A percentile compares a stretch with the other conserved stretches of the same genome.
phyloP scores from a whole-genome alignment of 2,888 invertebrate genomes.

The Drosophila emarginata region DNA sequence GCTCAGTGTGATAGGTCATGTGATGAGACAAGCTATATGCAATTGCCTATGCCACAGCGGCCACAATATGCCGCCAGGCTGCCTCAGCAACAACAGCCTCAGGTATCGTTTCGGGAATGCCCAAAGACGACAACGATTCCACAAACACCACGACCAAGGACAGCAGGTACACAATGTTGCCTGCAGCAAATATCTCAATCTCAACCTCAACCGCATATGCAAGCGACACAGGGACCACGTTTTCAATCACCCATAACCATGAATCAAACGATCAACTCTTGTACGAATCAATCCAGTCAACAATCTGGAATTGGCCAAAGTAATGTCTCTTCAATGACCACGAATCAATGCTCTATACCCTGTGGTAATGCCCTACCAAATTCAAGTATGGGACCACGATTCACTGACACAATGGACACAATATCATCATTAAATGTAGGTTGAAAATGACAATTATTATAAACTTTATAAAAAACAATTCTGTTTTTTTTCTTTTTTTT shows the following conservation, averaged over 20 bases:
- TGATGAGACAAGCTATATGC: conserved; percentile 31
- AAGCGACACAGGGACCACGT: background rate
- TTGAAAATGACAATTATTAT: too few relatives aligned
- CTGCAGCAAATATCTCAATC: background rate
- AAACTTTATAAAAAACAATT: too few relatives aligned
- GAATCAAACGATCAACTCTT: background rate
- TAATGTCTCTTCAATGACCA: background rate
- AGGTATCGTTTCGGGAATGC: background rate
- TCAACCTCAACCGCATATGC: background rate
- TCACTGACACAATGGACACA: background rate
- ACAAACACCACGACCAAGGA: background rate
- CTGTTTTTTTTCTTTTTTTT: too few relatives aligned
- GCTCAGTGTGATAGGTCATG: background rate
- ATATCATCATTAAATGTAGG: background rate
- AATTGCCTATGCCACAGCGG: background rate
- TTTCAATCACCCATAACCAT: background rate
- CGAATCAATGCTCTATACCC: background rate
- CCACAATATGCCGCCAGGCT: background rate
- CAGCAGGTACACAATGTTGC: background rate
- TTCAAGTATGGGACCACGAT: background rate
- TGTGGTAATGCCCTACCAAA: background rate
- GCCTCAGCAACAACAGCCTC: background rate
- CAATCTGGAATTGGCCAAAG: too few relatives aligned
- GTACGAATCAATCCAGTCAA: too few relatives aligned
- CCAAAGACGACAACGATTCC: background rate